Percentiles rank a stretch among this genome's conserved stretches.
Evolutionary conservation across 1,140 invertebrate species (phyloP).

Genomic region (Myzus persicae): DNA sequence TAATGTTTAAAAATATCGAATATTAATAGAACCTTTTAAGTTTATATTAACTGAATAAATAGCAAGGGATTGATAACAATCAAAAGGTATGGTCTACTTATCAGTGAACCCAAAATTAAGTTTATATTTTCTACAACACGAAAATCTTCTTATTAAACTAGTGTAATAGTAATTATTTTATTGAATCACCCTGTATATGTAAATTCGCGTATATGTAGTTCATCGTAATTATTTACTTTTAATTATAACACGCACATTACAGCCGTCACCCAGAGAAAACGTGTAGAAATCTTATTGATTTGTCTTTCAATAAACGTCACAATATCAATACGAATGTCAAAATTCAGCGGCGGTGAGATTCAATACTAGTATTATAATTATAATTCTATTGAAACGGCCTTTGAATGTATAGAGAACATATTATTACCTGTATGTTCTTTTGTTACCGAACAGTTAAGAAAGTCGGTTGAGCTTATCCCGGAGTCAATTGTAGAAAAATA

Average conservation of each 20-base stretch:
- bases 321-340: slow-evolving; percentile 24
- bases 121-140: background rate
- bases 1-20: background rate
- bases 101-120: background rate
- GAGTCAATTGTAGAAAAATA: slow-evolving; percentile 13
- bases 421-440: slow-evolving; percentile 21
- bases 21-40: background rate
- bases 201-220: background rate
- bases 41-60: background rate
- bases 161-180: background rate
- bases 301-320: background rate
- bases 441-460: slow-evolving; percentile 22
- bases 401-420: background rate
- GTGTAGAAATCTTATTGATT: slow-evolving; percentile 8
- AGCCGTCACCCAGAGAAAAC: background rate
- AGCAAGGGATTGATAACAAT: background rate
- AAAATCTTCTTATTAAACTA: background rate
- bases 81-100: background rate
- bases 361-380: slow-evolving; percentile 30
- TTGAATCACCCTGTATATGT: background rate
- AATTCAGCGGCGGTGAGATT: background rate
- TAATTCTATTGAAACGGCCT: slow-evolving; percentile 19
- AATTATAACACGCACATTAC: background rate
- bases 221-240: slow-evolving; percentile 14
- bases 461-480: slow-evolving; percentile 21